Evolutionary conservation across 1,140 invertebrate genomes (phyloP), one percentile per base, ranked within the genome.

Genomic region (Leptinotarsa texana): DNA sequence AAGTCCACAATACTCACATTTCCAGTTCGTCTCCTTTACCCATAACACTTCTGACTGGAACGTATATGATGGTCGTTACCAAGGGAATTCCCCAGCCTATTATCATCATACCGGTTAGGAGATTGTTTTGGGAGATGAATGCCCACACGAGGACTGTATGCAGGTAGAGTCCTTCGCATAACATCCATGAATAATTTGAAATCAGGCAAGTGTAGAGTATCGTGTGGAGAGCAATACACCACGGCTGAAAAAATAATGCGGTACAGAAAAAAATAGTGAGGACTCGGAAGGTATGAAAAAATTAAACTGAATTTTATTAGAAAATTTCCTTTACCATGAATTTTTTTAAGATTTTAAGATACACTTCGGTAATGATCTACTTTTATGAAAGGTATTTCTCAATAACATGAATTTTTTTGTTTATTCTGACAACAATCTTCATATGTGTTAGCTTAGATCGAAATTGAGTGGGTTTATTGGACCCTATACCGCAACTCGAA

Each of bases 111-210:
- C 92, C 93, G 78, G 92, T 92, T 48, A 98, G 88, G 22, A 98
- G 89, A 75, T 91, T 90, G 71, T 93, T 91, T 84, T 97, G 95
- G 5, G 93, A 93, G 21, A 95, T 94, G 85, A 98, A 98, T 2
- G 96, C 94, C 66, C 92, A 91, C 1, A 98, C 95, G 0, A 98
- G 90, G 63, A 98, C 89, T 0, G 96, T 97, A 84, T 98, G 96
- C 61, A 98, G 88, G 85, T 98, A 98, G 66, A 98, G 89, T 0
- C 96, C 96, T 86, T 97, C 95, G 84, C 94, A 95, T 73, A 97
- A 88, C 94, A 96, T 96, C 96, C 97, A 99, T 74, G 95, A 93
- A 86, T 98, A 98, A 87, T 96, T 98, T 73, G 94, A 95, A 47
- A 97, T 88, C 66, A 98, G 88, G 78, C 95, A 95, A 85, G 96